These are phyloP conservation scores for Clarias platycephalus DNA, from an alignment of 2,797 vertebrate species.

Conservation along the genomic window DNA sequence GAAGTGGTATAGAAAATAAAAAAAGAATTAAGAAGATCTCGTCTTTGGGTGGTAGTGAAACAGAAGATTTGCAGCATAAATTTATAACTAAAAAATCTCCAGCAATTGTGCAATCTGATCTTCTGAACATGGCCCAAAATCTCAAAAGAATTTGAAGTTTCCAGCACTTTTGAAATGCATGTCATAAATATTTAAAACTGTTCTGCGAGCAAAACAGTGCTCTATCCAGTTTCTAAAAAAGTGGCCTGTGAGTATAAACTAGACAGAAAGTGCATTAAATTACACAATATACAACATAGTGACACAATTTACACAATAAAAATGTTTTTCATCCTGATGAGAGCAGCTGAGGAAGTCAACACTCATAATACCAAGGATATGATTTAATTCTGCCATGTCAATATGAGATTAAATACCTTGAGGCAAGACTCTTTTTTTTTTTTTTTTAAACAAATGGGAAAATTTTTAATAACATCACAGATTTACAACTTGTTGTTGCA, in stretches of 20 bases:
- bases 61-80: background rate
- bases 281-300: background rate
- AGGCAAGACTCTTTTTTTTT: slow-evolving; percentile 21
- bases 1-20: too few relatives aligned
- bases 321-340: slow-evolving; percentile 6
- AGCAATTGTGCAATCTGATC: background rate
- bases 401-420: slow-evolving; percentile 25
- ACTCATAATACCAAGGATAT: background rate
- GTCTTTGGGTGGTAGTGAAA: background rate
- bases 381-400: slow-evolving; percentile 21
- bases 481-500: slow-evolving; percentile 60
- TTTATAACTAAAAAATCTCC: background rate
- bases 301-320: slow-evolving; percentile 15
- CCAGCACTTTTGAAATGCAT: background rate
- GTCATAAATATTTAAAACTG: background rate
- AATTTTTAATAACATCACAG: slow-evolving; percentile 48
- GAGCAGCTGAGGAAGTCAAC: background rate
- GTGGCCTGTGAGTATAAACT: background rate
- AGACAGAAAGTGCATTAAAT: background rate
- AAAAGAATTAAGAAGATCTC: too few relatives aligned
- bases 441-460: slow-evolving; percentile 46
- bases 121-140: background rate
- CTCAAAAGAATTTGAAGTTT: background rate
- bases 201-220: background rate
- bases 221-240: background rate